Evolutionary conservation across 2,797 vertebrate genomes (phyloP).

Genomic region (Enteromius fasciolatus): DNA sequence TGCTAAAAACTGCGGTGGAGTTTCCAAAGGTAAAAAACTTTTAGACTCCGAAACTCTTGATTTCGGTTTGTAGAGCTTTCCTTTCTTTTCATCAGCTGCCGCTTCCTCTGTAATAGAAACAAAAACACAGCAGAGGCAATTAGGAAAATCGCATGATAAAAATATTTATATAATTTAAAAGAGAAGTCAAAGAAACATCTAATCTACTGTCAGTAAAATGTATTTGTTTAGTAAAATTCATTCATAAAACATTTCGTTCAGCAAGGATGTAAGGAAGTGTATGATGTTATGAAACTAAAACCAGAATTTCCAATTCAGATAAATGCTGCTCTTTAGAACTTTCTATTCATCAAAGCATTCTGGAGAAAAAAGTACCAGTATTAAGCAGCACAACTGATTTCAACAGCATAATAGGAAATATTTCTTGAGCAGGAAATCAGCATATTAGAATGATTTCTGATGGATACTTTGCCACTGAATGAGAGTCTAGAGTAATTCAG

Average conservation of each 20-base stretch:
- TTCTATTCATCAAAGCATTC: not conserved
- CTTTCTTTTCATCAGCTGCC: conserved; percentile 91
- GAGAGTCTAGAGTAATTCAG: not conserved
- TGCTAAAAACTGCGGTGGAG: conserved; percentile 86
- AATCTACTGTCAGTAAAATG: not conserved
- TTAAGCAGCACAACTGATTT: not conserved
- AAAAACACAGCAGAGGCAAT: conserved; percentile 9
- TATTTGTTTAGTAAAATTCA: not conserved
- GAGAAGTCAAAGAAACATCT: not conserved
- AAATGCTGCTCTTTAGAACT: not conserved
- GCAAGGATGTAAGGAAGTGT: not conserved
- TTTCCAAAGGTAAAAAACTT: conserved; percentile 83
- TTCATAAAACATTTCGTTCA: not conserved
- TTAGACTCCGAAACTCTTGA: conserved; percentile 86
- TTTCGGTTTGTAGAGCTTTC: conserved; percentile 97
- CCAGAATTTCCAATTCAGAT: not conserved
- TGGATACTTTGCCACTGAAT: not conserved
- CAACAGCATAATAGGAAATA: not conserved
- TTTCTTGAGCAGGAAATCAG: not conserved
- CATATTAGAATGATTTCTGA: not conserved
- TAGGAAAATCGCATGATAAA: not conserved
- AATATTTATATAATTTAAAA: not conserved
- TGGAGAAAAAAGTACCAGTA: not conserved
- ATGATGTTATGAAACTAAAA: not conserved
- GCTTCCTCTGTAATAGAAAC: conserved; percentile 84